phyloP scores from a whole-genome alignment of 2,113 vertebrate genomes.

The Pedetes capensis region DNA sequence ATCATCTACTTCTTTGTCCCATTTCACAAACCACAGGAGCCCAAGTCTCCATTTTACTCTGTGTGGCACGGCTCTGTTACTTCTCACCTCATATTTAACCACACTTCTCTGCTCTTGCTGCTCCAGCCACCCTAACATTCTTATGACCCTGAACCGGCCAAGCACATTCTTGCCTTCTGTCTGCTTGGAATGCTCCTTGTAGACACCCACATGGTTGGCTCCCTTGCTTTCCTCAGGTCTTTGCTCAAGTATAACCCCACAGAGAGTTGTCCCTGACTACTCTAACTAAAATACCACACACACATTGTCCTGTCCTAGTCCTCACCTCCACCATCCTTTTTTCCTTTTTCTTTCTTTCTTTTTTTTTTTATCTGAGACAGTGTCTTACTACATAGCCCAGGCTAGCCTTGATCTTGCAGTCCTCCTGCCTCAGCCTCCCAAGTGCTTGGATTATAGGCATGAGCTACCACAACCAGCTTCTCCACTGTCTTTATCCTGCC shows the following conservation, averaged over 20 bases:
- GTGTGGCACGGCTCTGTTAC: rapidly evolving
- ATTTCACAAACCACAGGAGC: background rate
- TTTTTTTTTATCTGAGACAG: too few species aligned
- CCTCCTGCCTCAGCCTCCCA: too few species aligned
- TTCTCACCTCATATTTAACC: background rate
- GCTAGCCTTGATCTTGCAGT: too few species aligned
- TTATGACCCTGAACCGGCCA: background rate
- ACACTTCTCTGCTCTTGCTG: background rate
- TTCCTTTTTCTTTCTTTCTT: too few species aligned
- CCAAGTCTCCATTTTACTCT: background rate
- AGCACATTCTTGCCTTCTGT: background rate
- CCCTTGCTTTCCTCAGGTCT: background rate
- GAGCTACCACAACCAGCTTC: background rate
- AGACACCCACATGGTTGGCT: background rate
- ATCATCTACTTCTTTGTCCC: background rate
- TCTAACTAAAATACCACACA: background rate
- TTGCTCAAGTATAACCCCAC: background rate
- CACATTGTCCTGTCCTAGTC: background rate
- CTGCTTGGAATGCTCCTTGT: background rate
- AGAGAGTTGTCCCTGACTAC: background rate
- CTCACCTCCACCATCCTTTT: background rate
- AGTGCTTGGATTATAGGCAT: background rate
- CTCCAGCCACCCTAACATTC: background rate
- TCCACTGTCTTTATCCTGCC: background rate
- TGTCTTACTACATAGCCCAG: too few species aligned